phyloP scores from a whole-genome alignment of 2,797 vertebrate genomes.

The Pipistrellus pygmaeus region DNA sequence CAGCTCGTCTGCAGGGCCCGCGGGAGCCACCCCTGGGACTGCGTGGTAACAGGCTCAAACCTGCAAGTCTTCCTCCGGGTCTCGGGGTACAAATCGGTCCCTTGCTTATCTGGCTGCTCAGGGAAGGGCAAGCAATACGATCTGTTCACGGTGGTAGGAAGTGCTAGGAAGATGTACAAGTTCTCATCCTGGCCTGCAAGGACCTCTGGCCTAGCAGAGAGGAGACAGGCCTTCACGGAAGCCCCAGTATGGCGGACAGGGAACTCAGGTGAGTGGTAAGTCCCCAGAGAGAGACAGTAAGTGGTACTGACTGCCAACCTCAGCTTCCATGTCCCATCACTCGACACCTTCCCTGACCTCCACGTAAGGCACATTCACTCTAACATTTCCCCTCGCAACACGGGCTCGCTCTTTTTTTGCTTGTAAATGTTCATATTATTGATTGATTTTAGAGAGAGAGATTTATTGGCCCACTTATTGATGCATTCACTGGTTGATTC shows the following conservation, averaged over 20 bases:
- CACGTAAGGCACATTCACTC: background rate
- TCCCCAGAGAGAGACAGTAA: background rate
- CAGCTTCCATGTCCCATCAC: too few relatives aligned
- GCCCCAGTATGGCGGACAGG: background rate
- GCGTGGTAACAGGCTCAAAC: accelerated
- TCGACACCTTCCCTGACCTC: background rate
- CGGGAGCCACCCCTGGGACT: background rate
- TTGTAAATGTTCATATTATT: too few relatives aligned
- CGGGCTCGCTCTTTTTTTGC: background rate
- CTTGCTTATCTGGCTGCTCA: background rate
- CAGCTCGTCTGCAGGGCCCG: accelerated
- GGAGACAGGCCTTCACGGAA: background rate
- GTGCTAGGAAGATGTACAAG: background rate
- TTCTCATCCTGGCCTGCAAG: background rate
- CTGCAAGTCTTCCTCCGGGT: background rate
- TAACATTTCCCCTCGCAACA: background rate
- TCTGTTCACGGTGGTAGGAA: background rate
- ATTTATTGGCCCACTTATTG: background rate
- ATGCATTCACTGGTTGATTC: background rate
- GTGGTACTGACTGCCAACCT: background rate
- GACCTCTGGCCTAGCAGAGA: background rate
- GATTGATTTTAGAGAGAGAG: background rate
- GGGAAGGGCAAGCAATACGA: background rate
- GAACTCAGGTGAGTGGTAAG: background rate
- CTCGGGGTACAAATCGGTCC: accelerated